Conservation (phyloP, 2,888 invertebrate species). For the Mythimna vitellina region DNA sequence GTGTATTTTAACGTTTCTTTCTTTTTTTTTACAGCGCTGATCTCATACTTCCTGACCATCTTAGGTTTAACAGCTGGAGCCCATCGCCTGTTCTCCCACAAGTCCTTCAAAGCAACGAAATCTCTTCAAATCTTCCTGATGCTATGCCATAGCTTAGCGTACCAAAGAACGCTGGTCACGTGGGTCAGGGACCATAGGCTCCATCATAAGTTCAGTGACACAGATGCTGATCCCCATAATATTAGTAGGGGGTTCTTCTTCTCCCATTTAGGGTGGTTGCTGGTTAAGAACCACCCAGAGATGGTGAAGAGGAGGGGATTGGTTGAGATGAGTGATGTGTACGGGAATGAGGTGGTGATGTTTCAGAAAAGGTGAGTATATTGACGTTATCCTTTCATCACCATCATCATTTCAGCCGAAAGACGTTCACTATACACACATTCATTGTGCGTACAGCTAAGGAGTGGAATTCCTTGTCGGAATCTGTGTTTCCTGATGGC, state of each 20-base stretch:
- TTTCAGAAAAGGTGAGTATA: conserved; percentile 92
- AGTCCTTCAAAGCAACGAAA: conserved; percentile 67
- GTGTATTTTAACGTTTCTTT: too few species aligned
- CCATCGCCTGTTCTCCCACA: conserved; percentile 71
- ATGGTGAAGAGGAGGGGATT: conserved; percentile 92
- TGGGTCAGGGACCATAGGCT: conserved; percentile 66
- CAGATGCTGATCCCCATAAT: conserved; percentile 89
- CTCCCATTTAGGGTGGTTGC: conserved; percentile 95
- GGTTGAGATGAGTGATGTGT: conserved; percentile 93
- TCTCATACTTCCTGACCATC: conserved; percentile 27
- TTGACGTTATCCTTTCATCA: too few species aligned
- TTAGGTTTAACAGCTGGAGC: conserved; percentile 69
- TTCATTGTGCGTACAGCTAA: too few species aligned
- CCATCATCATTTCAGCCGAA: too few species aligned
- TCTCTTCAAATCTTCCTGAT: conserved; percentile 70
- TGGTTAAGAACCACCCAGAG: conserved; percentile 94
- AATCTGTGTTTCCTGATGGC: too few species aligned
- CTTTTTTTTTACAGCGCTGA: conserved; percentile 41
- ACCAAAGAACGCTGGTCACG: conserved; percentile 62
- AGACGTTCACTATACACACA: too few species aligned
- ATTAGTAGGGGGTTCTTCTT: conserved; percentile 94
- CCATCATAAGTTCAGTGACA: conserved; percentile 80
- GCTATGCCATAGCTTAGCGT: conserved; percentile 67
- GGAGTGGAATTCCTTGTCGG: too few species aligned
- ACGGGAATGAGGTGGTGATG: conserved; percentile 91